These are phyloP conservation scores for Carcinoscorpius rotundicauda DNA, from an alignment of 1,140 invertebrate species.

Conservation along the genomic window DNA sequence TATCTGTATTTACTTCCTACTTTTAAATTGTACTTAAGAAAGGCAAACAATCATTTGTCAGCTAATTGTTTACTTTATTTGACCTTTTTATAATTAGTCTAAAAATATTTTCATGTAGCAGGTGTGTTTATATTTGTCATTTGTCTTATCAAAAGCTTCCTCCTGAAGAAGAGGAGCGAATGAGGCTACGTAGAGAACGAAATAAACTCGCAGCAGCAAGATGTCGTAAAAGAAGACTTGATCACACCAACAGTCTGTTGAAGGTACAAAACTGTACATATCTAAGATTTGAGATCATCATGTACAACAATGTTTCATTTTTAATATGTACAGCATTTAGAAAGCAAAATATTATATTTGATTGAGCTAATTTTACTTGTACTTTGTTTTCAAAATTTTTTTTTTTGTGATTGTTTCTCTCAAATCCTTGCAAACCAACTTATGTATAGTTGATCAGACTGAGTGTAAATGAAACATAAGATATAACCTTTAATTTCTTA, in stretches of 20 bases:
- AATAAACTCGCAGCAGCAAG: constrained; percentile 94
- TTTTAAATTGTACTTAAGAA: no score
- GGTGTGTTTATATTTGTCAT: no score
- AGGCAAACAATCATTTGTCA: no score
- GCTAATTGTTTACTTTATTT: no score
- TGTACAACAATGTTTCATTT: neutral
- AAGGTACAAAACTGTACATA: constrained; percentile 32
- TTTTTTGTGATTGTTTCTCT: neutral
- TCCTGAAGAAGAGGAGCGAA: constrained; percentile 80
- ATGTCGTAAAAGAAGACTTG: constrained; percentile 85
- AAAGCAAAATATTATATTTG: constrained; percentile 1
- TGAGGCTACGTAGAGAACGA: constrained; percentile 70
- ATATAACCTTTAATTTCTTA: neutral
- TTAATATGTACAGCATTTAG: neutral
- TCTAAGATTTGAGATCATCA: constrained; percentile 1
- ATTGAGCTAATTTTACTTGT: neutral
- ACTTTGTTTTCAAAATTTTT: neutral
- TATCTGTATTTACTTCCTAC: no score
- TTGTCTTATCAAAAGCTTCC: constrained; percentile 36
- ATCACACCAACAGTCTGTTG: constrained; percentile 82
- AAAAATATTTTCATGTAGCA: no score
- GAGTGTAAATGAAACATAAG: neutral
- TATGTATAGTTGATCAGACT: no score
- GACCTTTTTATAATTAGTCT: no score
- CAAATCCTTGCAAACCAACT: neutral